Evolutionary conservation across 64 coral and sea anemone species (phyloP).

Genomic region (Anthopleura sola): DNA sequence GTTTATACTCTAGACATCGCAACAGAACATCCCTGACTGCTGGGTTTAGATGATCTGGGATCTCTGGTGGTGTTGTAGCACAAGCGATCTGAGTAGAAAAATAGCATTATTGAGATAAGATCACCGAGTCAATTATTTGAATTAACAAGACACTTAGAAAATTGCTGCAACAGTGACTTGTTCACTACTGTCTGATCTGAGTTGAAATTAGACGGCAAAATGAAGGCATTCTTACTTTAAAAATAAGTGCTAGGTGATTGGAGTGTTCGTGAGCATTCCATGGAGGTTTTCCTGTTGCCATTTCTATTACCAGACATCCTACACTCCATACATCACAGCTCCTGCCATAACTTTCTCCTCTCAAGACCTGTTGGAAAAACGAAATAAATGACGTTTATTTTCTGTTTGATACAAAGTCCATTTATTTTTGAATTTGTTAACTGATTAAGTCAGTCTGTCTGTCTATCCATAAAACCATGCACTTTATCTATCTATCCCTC

Average conservation of each 20-base stretch:
- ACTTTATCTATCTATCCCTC: no score
- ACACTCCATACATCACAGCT: slow-evolving; percentile 98
- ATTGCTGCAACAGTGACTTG: no score
- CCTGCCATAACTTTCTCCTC: slow-evolving; percentile 93
- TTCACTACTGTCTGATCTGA: no score
- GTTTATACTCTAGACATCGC: slow-evolving; percentile 83
- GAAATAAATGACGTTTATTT: no score
- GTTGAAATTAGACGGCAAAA: neutral
- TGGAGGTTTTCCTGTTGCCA: slow-evolving; percentile 87
- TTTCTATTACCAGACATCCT: slow-evolving; percentile 94
- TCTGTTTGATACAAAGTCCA: no score
- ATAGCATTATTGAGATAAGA: no score
- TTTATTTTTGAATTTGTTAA: no score
- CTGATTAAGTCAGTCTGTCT: no score
- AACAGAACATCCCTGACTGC: slow-evolving; percentile 75
- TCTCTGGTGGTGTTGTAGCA: slow-evolving; percentile 76
- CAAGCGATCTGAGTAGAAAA: slow-evolving; percentile 73
- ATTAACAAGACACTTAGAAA: no score
- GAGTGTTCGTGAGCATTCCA: slow-evolving; percentile 98
- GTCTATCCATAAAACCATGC: no score
- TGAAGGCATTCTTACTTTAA: slow-evolving; percentile 51
- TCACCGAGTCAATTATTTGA: no score
- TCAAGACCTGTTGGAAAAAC: slow-evolving; percentile 61
- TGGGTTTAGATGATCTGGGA: slow-evolving; percentile 82
- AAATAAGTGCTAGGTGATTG: slow-evolving; percentile 93